Evolutionary conservation across 2,113 vertebrate species (phyloP).

Genomic region (Eublepharis macularius): DNA sequence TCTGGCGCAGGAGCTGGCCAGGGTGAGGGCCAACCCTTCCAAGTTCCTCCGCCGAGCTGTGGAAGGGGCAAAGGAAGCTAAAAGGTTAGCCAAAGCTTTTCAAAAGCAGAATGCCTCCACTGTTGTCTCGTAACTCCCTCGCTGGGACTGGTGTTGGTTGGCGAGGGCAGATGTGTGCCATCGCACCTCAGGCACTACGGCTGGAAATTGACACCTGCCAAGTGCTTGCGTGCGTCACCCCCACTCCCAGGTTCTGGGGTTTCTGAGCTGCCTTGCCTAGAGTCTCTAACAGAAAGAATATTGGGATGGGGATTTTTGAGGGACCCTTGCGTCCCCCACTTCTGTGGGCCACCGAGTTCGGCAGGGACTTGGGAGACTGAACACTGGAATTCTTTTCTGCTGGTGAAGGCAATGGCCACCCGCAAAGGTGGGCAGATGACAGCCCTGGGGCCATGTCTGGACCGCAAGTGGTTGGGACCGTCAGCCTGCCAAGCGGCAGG

Average conservation of each 20-base stretch:
- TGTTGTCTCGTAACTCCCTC: fast-evolving
- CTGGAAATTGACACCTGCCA: background rate
- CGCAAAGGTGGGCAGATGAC: too few species aligned
- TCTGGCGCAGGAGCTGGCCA: constrained; percentile 5
- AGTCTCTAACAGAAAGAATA: background rate
- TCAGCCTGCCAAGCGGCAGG: too few species aligned
- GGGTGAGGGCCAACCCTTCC: constrained; percentile 18
- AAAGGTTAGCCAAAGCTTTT: constrained; percentile 52
- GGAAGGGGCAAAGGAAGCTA: constrained; percentile 59
- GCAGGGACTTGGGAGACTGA: background rate
- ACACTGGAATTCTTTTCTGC: background rate
- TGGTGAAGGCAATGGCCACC: background rate
- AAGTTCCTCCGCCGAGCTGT: constrained; percentile 14
- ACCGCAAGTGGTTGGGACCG: too few species aligned
- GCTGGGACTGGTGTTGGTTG: background rate
- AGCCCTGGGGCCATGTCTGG: too few species aligned
- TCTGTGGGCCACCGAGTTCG: background rate
- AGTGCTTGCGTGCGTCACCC: too few species aligned
- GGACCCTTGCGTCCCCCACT: background rate
- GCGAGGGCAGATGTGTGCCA: background rate
- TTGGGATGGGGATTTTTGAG: background rate
- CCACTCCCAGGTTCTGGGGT: background rate
- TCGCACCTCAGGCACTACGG: background rate
- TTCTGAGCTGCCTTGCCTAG: background rate
- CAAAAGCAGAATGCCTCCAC: background rate